A percentile compares a stretch with the other conserved stretches of the same genome.
Evolutionary conservation across 2,113 vertebrate genomes (phyloP).

Genomic region (Pterocles gutturalis): DNA sequence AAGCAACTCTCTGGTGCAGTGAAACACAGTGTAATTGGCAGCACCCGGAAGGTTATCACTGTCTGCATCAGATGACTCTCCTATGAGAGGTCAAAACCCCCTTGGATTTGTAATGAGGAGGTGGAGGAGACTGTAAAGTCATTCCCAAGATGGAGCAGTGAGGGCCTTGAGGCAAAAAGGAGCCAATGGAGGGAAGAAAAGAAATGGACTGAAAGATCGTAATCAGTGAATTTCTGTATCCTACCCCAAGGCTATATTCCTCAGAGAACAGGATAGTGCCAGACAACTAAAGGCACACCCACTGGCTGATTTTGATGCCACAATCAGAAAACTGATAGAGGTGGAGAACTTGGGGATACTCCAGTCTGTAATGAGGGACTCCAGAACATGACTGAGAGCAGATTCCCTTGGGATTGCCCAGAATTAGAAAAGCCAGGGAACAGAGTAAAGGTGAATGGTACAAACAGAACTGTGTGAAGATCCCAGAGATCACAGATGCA

Average conservation of each 20-base stretch:
- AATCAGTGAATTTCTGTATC: slow-evolving; percentile 69
- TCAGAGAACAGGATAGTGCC: not conserved
- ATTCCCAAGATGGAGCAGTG: slow-evolving; percentile 52
- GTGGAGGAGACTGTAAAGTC: slow-evolving; percentile 40
- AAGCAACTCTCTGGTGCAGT: slow-evolving; percentile 54
- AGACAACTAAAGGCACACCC: not conserved
- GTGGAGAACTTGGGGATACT: not conserved
- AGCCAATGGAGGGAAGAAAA: slow-evolving; percentile 71
- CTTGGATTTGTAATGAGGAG: slow-evolving; percentile 37
- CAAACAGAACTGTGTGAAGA: not conserved
- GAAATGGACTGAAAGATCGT: slow-evolving; percentile 57
- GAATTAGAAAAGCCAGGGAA: not conserved
- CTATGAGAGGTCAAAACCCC: slow-evolving; percentile 28
- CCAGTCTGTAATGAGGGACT: not conserved
- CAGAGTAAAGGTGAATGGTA: not conserved
- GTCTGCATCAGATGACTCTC: slow-evolving; percentile 60
- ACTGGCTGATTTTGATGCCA: not conserved
- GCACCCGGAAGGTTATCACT: slow-evolving; percentile 62
- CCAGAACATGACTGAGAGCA: not conserved
- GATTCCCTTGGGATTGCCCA: not conserved
- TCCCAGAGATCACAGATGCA: not conserved
- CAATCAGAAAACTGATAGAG: not conserved
- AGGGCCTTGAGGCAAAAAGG: slow-evolving; percentile 64
- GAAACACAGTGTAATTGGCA: slow-evolving; percentile 54
- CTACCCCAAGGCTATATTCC: slow-evolving; percentile 32